These are phyloP conservation scores for Brachionus sp. DNA, from an alignment of 1,140 invertebrate genomes.

Conservation along the genomic window DNA sequence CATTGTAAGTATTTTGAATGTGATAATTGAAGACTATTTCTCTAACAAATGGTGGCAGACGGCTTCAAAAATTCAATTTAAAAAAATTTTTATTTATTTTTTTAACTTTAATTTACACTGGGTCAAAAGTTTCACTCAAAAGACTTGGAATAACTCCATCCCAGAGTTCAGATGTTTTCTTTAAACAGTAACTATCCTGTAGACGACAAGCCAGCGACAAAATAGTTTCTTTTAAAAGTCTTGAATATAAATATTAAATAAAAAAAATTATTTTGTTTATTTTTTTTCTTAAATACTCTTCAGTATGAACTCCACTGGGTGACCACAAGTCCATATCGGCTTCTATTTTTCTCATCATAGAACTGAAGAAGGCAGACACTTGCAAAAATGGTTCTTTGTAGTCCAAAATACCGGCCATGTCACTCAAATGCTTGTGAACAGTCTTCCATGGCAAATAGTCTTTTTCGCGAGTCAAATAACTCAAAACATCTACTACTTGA, in stretches of 20 bases:
- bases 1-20: slow-evolving; percentile 40
- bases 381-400: slow-evolving; percentile 11
- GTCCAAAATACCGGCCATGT: slow-evolving; percentile 11
- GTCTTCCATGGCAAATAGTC: slow-evolving; percentile 40
- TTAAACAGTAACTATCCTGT: slow-evolving; percentile 23
- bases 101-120: neutral
- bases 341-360: slow-evolving; percentile 26
- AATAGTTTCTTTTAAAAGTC: slow-evolving; percentile 41
- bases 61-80: neutral
- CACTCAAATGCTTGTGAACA: slow-evolving; percentile 13
- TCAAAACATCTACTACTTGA: slow-evolving; percentile 9
- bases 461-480: slow-evolving; percentile 11
- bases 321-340: slow-evolving; percentile 13
- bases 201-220: slow-evolving; percentile 35
- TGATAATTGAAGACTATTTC: slow-evolving; percentile 39
- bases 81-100: neutral
- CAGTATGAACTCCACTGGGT: neutral
- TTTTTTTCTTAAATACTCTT: neutral
- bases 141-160: neutral
- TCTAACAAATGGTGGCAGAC: slow-evolving; percentile 1
- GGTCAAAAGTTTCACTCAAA: slow-evolving; percentile 7
- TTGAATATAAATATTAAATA: neutral
- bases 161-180: slow-evolving; percentile 32
- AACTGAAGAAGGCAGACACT: neutral
- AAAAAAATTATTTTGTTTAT: neutral